phyloP scores from a whole-genome alignment of 92 coral and sea anemone species.

The Heliopora coerulea region DNA sequence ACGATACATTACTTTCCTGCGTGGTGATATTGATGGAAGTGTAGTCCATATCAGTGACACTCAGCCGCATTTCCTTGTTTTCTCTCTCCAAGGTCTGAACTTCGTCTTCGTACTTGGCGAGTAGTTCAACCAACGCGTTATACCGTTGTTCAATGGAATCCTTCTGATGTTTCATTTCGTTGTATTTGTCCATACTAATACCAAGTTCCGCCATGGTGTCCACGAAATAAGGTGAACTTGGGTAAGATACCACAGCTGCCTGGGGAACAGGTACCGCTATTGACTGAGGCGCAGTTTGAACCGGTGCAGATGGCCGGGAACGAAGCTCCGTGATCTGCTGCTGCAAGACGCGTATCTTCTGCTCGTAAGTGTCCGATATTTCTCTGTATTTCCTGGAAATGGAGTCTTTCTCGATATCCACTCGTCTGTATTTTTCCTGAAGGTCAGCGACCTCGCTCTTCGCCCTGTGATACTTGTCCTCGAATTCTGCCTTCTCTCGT shows the following conservation, averaged over 20 bases:
- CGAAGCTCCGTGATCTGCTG: slow-evolving; percentile 34
- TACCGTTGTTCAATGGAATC: slow-evolving; percentile 35
- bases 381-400: slow-evolving; percentile 13
- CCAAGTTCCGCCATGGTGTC: slow-evolving; percentile 34
- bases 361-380: slow-evolving; percentile 33
- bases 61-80: slow-evolving; percentile 12
- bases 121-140: slow-evolving; percentile 20
- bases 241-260: background rate
- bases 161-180: slow-evolving; percentile 35
- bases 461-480: slow-evolving; percentile 20
- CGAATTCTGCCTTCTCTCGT: slow-evolving; percentile 26
- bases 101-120: slow-evolving; percentile 31
- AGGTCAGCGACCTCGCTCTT: slow-evolving; percentile 20
- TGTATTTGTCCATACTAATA: slow-evolving; percentile 26
- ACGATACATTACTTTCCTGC: slow-evolving; percentile 7
- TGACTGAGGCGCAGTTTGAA: background rate
- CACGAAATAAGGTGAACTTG: slow-evolving; percentile 10
- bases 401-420: slow-evolving; percentile 15
- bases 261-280: slow-evolving; percentile 14
- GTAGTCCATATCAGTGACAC: slow-evolving; percentile 22
- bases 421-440: slow-evolving; percentile 27
- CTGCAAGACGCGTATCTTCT: slow-evolving; percentile 18
- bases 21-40: slow-evolving; percentile 26
- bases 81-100: slow-evolving; percentile 31
- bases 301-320: slow-evolving; percentile 4